Evolutionary conservation across 23 tunicate species (phyloP).

Genomic region (Oikopleura dioica): DNA sequence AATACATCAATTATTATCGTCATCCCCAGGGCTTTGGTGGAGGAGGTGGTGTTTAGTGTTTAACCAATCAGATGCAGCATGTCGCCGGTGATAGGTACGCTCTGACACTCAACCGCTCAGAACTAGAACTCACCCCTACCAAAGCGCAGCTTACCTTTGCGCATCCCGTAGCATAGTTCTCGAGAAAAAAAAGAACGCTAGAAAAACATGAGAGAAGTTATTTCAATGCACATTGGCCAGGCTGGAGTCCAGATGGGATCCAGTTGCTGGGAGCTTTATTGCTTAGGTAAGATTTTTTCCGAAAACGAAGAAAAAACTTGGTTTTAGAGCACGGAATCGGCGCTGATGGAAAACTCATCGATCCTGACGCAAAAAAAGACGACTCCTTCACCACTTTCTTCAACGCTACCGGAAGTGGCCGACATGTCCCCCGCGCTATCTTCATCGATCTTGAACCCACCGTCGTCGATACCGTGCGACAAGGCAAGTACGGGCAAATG

Average conservation of each 20-base stretch:
- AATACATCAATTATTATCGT: no score
- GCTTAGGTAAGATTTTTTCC: not conserved
- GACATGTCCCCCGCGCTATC: conserved; percentile 6
- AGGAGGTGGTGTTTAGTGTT: no score
- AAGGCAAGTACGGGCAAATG: conserved; percentile 33
- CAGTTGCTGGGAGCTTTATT: conserved; percentile 1
- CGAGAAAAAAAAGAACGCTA: not conserved
- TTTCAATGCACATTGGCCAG: conserved; percentile 7
- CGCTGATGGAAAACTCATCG: not conserved
- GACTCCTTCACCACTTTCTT: not conserved
- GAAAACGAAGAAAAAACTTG: not conserved
- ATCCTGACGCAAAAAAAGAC: not conserved
- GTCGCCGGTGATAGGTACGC: no score
- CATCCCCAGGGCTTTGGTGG: no score
- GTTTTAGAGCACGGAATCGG: not conserved
- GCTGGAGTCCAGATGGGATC: conserved; percentile 10
- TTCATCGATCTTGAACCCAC: conserved; percentile 3
- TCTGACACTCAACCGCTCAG: no score
- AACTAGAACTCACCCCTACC: no score
- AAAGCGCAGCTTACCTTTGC: not conserved
- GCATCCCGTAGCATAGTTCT: not conserved
- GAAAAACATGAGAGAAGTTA: not conserved
- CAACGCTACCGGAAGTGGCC: not conserved
- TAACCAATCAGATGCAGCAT: no score
- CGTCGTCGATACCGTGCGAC: conserved; percentile 25